Evolutionary conservation across 2,113 vertebrate genomes (phyloP).

Genomic region (Thermophis baileyi): DNA sequence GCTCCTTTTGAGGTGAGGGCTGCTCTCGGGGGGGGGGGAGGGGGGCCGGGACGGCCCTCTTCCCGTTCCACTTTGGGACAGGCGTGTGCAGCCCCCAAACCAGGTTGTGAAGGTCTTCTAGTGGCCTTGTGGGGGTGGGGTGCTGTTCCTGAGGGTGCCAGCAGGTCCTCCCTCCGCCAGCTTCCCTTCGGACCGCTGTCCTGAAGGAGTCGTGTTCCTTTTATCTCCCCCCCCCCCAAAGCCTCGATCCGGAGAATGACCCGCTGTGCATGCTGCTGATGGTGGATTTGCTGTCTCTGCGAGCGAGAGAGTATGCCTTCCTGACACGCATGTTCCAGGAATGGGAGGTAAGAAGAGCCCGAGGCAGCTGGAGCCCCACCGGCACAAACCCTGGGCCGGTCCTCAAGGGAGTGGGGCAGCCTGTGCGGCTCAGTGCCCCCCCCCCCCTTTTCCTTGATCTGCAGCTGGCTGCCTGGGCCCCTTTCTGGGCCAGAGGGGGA

Average conservation of each 20-base stretch:
- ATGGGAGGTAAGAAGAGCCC: slow-evolving; percentile 83
- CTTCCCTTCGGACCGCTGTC: no score
- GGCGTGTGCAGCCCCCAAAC: background rate
- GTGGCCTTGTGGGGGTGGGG: background rate
- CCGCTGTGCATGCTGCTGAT: slow-evolving; percentile 90
- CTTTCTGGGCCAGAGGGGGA: background rate
- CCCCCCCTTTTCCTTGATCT: background rate
- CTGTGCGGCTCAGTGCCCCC: background rate
- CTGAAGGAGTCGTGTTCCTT: background rate
- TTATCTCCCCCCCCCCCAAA: slow-evolving; percentile 43
- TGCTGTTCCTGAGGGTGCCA: no score
- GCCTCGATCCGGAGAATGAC: slow-evolving; percentile 91
- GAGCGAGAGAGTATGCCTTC: slow-evolving; percentile 82
- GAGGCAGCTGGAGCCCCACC: background rate
- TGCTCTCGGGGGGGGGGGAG: accelerated
- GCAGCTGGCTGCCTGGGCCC: background rate
- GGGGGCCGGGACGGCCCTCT: background rate
- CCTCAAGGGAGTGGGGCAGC: accelerated
- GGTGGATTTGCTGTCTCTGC: slow-evolving; percentile 86
- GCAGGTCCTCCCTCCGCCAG: background rate
- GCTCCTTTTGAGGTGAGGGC: slow-evolving; percentile 85
- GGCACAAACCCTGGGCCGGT: no score
- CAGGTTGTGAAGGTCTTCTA: background rate
- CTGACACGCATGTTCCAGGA: slow-evolving; percentile 86
- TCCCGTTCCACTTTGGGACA: background rate